These are phyloP conservation scores for Eufriesea mexicana DNA, from an alignment of 1,140 invertebrate species.

Conservation along the genomic window DNA sequence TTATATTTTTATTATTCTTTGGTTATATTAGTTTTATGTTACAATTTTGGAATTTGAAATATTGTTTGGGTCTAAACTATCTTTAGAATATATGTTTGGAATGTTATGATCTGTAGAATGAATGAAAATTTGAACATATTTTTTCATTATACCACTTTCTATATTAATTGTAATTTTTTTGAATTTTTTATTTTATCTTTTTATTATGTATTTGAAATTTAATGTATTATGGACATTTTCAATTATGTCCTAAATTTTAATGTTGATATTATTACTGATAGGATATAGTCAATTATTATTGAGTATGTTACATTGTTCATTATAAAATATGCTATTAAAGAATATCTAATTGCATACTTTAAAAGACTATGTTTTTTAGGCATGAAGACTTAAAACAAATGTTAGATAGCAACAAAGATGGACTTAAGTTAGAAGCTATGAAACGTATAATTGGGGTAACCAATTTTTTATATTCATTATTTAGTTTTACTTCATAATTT, in stretches of 20 bases:
- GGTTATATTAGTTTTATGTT: background rate
- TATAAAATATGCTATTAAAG: background rate
- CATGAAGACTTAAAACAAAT: constrained; percentile 97
- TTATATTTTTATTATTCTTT: too few relatives aligned
- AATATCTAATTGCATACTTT: background rate
- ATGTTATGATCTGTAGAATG: background rate
- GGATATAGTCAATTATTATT: too few relatives aligned
- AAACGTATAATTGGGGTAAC: constrained; percentile 97
- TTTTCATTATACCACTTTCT: background rate
- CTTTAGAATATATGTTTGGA: background rate
- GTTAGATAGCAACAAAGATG: constrained; percentile 99
- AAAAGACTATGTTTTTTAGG: constrained; percentile 81
- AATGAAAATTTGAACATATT: background rate
- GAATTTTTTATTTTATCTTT: background rate
- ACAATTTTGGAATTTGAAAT: background rate
- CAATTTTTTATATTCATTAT: background rate
- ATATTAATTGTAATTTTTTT: background rate
- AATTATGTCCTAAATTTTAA: background rate
- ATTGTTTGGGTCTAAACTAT: background rate
- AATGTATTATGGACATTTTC: background rate
- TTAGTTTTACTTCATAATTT: background rate
- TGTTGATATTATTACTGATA: background rate
- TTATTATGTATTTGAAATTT: background rate
- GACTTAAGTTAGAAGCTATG: constrained; percentile 99
- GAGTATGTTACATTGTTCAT: background rate